phyloP scores from a whole-genome alignment of 2,888 invertebrate genomes.

The Cabera pusaria region DNA sequence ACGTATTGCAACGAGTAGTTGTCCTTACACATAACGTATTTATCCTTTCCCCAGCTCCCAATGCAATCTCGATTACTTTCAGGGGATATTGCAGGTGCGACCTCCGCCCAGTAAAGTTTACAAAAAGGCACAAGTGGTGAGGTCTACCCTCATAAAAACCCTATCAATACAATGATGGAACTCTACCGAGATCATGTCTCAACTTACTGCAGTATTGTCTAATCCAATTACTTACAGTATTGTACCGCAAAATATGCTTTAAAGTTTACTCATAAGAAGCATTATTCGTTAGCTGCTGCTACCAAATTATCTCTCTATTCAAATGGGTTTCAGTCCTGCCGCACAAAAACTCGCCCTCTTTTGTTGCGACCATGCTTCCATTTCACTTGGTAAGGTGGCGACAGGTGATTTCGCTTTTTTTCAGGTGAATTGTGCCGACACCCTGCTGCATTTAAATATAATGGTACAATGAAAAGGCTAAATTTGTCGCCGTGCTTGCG shows the following conservation, averaged over 20 bases:
- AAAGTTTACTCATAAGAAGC: slow-evolving; percentile 31
- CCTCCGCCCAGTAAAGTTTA: slow-evolving; percentile 22
- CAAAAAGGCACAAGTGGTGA: slow-evolving; percentile 41
- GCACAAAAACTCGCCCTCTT: slow-evolving; percentile 38
- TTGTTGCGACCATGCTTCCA: slow-evolving; percentile 29
- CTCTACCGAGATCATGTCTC: slow-evolving; percentile 54
- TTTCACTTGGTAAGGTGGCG: slow-evolving; percentile 35
- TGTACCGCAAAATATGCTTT: slow-evolving; percentile 41
- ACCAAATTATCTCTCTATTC: slow-evolving; percentile 62
- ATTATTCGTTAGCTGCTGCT: slow-evolving; percentile 33
- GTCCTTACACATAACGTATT: slow-evolving; percentile 24
- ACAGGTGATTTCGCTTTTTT: slow-evolving; percentile 61
- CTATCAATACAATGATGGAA: slow-evolving; percentile 38
- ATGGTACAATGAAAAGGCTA: slow-evolving; percentile 61
- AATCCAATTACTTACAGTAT: slow-evolving; percentile 21
- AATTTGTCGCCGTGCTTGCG: slow-evolving; percentile 58
- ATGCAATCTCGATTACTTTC: slow-evolving; percentile 46
- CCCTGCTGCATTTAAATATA: slow-evolving; percentile 66
- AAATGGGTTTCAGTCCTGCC: slow-evolving; percentile 37
- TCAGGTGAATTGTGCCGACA: slow-evolving; percentile 52
- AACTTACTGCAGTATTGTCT: slow-evolving; percentile 60
- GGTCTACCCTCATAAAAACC: slow-evolving; percentile 25
- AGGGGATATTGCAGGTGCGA: slow-evolving; percentile 24
- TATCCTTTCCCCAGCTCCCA: slow-evolving; percentile 47
- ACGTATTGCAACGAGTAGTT: slow-evolving; percentile 14